Evolutionary conservation across 2,113 vertebrate species (phyloP).

Genomic region (Festucalex cinctus): DNA sequence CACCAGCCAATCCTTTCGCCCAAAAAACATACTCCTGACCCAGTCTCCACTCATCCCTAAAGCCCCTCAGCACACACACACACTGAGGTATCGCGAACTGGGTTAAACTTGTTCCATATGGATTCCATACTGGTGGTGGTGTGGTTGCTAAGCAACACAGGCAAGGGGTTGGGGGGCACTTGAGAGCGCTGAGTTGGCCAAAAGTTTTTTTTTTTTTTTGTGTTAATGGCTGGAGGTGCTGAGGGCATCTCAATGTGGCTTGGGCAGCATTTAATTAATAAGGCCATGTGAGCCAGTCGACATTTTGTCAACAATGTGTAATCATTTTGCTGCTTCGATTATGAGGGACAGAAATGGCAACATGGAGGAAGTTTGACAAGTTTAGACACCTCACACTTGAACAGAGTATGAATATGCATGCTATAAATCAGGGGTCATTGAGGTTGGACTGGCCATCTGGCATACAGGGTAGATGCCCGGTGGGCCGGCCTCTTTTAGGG

Average conservation of each 20-base stretch:
- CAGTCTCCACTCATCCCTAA: slow-evolving; percentile 33
- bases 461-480: no score
- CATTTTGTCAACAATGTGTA: neutral
- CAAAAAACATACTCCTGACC: slow-evolving; percentile 49
- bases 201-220: neutral
- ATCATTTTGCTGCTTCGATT: neutral
- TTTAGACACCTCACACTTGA: no score
- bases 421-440: no score
- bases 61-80: slow-evolving; percentile 23
- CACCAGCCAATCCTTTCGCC: slow-evolving; percentile 57
- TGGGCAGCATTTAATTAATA: neutral
- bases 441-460: no score
- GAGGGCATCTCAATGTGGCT: neutral
- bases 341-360: neutral
- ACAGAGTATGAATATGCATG: no score
- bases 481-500: no score
- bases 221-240: neutral
- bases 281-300: neutral
- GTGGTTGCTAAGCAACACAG: slow-evolving; percentile 1
- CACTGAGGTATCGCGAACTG: slow-evolving; percentile 3
- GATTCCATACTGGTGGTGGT: slow-evolving; percentile 5
- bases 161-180: neutral
- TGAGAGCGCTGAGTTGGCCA: neutral
- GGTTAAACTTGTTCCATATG: slow-evolving; percentile 6
- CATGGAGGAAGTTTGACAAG: no score